Base-by-base conservation (phyloP, 2,113 vertebrate genomes). In the Elanus axillaris region DNA sequence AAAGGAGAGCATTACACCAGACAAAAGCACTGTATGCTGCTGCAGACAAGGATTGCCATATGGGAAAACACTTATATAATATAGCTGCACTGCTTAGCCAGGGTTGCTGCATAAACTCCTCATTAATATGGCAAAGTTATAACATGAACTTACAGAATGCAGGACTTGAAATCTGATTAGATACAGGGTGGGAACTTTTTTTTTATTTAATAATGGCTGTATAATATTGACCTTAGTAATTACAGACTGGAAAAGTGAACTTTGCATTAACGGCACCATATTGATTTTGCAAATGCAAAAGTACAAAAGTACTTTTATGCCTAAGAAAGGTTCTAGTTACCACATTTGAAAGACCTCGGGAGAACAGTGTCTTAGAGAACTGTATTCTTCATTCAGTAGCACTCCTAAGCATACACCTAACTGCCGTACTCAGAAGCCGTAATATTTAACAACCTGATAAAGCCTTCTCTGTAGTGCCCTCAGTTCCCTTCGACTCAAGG, bases 231-330 rank as follows among this genome's bases (percentile, higher is more conserved):
- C 92, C 72, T 87, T 73, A 59, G 62, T 90, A 95, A 95, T 93
- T 95, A 94, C 55, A 88, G 87, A 16, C 85, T 64, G 63, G 74
- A 73, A 88, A 93, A 93, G 78, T 0, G 38, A 93, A 94, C 71
- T 86, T 79, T 0, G 1, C 66, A 25, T 79, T 86, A 91, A 96
- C 3, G 2, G 84, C 80, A 53, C 71, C 8, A 26, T 85, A 96
- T 69, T 90, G 96, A 96, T 94, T 96, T 68, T 79, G 90, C 74
- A 85, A 95, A 74, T 26, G 67, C 40, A 36, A 32, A 94, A 93
- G 86, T 42, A 95, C 93, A 93, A 36, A 95, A 94, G 84, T 81
- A 96, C 93, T 96, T 91, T 69, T 93, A 86, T 82, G 80, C 95
- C 38, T 45, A 58, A 62, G 89, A 73, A 89, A 73, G 74, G 62